These are phyloP conservation scores for Metellina segmentata DNA, from an alignment of 2,888 invertebrate species.

Conservation along the genomic window DNA sequence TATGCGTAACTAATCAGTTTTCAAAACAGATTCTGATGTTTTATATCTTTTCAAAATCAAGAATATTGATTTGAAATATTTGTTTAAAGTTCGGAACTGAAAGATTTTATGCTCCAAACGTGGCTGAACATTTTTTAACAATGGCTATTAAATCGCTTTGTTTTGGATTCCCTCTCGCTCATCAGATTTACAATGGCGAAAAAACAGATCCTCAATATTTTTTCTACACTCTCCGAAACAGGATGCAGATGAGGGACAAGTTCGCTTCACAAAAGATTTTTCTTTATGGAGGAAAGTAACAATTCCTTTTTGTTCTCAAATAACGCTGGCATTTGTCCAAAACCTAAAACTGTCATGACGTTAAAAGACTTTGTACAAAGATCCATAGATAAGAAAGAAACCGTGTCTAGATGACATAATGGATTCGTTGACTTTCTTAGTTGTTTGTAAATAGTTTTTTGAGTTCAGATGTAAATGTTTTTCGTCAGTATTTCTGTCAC, in stretches of 20 bases:
- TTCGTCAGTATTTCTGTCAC: neutral
- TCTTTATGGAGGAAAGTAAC: neutral
- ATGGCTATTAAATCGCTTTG: neutral
- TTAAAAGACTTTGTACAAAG: conserved; percentile 8
- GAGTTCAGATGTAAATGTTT: neutral
- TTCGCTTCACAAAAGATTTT: neutral
- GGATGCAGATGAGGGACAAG: neutral
- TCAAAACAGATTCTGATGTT: neutral
- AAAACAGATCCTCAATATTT: neutral
- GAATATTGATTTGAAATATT: neutral
- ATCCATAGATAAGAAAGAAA: conserved; percentile 1
- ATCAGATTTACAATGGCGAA: neutral
- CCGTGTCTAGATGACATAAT: neutral
- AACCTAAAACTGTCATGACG: conserved; percentile 24
- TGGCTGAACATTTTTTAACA: neutral
- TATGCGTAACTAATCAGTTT: no score
- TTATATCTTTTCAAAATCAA: neutral
- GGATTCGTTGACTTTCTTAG: neutral
- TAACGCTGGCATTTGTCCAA: conserved; percentile 8
- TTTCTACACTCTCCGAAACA: neutral
- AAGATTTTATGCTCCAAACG: neutral
- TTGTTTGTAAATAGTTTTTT: neutral
- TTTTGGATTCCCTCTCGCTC: neutral
- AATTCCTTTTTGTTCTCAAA: neutral
- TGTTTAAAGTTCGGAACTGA: neutral